Percentiles rank a stretch among this genome's conserved stretches.
Conservation (phyloP, 1,140 invertebrate species). For the Lasioglossum baleicum region DNA sequence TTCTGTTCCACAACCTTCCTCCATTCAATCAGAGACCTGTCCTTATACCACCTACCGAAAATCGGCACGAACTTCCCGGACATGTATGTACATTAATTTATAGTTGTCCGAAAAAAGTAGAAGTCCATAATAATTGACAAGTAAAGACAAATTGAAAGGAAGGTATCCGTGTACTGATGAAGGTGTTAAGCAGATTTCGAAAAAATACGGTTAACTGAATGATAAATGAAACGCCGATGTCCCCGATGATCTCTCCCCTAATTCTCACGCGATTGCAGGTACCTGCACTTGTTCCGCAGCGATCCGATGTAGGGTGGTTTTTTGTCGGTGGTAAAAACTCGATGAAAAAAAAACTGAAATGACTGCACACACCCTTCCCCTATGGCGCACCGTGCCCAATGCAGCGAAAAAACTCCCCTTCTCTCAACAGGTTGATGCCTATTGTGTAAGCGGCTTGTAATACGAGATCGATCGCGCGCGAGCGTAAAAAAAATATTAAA, state of each 20-base stretch:
- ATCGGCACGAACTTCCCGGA: too few species aligned
- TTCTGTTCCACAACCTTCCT: too few species aligned
- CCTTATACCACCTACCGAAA: too few species aligned
- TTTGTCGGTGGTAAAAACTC: constrained; percentile 51
- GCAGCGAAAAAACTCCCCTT: constrained; percentile 67
- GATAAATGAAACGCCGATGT: background rate
- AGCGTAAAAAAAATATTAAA: constrained; percentile 57
- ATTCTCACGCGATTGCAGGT: constrained; percentile 5
- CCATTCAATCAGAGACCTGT: too few species aligned
- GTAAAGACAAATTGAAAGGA: too few species aligned
- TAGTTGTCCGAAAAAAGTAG: too few species aligned
- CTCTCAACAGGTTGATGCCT: constrained; percentile 63
- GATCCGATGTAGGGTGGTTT: constrained; percentile 48
- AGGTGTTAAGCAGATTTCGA: too few species aligned
- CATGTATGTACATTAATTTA: too few species aligned
- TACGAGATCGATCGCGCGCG: constrained; percentile 39
- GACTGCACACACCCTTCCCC: constrained; percentile 41
- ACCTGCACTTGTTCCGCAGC: constrained; percentile 35
- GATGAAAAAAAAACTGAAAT: constrained; percentile 35
- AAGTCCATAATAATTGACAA: too few species aligned
- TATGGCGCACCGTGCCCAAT: constrained; percentile 42
- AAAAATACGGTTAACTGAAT: too few species aligned
- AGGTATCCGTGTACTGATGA: too few species aligned
- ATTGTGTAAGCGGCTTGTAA: constrained; percentile 59
- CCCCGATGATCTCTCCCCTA: too few species aligned